Percentiles rank a stretch among this genome's conserved stretches.
phyloP scores from a whole-genome alignment of 2,113 vertebrate species.

The Malaclemys terrapin region DNA sequence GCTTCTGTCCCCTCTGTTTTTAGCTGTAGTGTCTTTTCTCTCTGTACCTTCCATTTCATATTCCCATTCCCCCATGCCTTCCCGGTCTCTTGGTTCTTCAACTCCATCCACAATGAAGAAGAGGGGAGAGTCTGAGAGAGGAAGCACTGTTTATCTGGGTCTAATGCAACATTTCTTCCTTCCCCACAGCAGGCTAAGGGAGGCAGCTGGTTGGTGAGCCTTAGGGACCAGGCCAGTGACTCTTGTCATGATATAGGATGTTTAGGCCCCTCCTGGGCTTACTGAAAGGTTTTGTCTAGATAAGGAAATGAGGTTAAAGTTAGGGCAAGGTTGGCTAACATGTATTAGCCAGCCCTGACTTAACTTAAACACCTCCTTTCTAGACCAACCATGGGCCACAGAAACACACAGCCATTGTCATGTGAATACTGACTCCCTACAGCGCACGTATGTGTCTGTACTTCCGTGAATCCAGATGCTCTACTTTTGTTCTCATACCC shows the following conservation, averaged over 20 bases:
- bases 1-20: neutral
- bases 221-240: conserved; percentile 15
- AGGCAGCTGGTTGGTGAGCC: neutral
- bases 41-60: neutral
- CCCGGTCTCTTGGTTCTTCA: neutral
- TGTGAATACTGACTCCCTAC: neutral
- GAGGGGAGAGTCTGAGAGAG: neutral
- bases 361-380: neutral
- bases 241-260: conserved; percentile 41
- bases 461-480: neutral
- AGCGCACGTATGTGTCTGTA: neutral
- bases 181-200: neutral
- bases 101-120: neutral
- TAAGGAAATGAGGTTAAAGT: conserved; percentile 33
- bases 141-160: neutral
- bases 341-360: neutral
- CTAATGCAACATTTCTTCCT: neutral
- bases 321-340: conserved; percentile 37
- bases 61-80: neutral
- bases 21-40: neutral
- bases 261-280: conserved; percentile 9
- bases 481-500: conserved; percentile 24
- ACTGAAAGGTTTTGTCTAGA: conserved; percentile 31
- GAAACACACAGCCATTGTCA: neutral
- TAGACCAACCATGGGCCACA: neutral